Percentiles rank a stretch among this genome's conserved stretches.
Conservation (phyloP, 2,888 invertebrate species). For the Hemicrepidius hirtus region DNA sequence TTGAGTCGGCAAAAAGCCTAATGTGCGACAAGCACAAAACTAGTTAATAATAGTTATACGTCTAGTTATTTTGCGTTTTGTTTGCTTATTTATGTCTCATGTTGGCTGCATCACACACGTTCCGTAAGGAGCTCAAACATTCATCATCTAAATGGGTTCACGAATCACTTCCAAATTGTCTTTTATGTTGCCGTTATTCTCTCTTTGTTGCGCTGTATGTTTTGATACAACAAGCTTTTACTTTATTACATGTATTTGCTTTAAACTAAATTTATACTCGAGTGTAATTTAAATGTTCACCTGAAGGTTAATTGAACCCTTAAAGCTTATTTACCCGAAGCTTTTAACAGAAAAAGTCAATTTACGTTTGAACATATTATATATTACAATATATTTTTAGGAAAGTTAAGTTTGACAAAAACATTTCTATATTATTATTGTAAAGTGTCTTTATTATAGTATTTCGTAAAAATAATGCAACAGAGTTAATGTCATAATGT, state of each 20-base stretch:
- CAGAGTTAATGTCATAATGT: too few species aligned
- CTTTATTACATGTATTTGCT: neutral
- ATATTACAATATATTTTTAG: too few species aligned
- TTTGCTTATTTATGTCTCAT: slow-evolving; percentile 50
- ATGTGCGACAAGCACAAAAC: slow-evolving; percentile 36
- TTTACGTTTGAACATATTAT: too few species aligned
- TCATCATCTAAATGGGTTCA: slow-evolving; percentile 54
- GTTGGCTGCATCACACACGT: slow-evolving; percentile 49
- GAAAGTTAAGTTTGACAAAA: too few species aligned
- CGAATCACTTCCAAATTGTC: slow-evolving; percentile 54
- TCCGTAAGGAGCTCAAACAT: slow-evolving; percentile 45
- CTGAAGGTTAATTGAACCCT: too few species aligned
- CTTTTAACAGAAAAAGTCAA: too few species aligned
- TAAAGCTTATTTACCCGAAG: too few species aligned
- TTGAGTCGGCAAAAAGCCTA: slow-evolving; percentile 32
- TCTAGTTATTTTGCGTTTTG: slow-evolving; percentile 45
- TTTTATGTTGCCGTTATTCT: slow-evolving; percentile 46
- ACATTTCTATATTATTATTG: too few species aligned
- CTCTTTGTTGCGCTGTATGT: neutral
- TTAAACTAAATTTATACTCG: neutral
- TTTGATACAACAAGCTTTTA: slow-evolving; percentile 24
- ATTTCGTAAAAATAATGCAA: too few species aligned
- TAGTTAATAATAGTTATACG: slow-evolving; percentile 50
- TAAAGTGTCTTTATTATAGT: too few species aligned
- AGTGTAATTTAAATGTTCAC: too few species aligned